Base-by-base conservation (phyloP, 2,113 vertebrate species). In the Chloropsis hardwickii region DNA sequence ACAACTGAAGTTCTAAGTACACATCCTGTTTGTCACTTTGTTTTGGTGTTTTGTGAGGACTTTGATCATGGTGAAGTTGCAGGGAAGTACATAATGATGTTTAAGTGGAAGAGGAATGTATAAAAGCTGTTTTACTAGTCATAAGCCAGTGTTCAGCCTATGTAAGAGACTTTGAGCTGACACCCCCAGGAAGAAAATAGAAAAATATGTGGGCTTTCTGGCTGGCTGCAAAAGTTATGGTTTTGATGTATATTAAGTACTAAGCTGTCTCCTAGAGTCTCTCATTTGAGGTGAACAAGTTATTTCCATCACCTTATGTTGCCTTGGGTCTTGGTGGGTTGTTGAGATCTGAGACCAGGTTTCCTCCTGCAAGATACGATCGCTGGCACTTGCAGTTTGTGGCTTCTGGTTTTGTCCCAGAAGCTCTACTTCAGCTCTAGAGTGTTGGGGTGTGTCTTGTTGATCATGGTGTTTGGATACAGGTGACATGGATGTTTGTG, bases 31-130 rank as follows among this genome's bases (percentile, higher is more conserved):
- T 96, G 67, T 95, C 65, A 24, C 31, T 92, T 91, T 42, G 28
- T 67, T 85, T 66, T 93, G 58, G 58, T 80, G 33, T 82, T 80
- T 80, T 71, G 47, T 88, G 85, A 67, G 74, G 61, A 57, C 92
- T 95, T 93, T 84, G 82, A 92, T 96, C 85, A 44, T 48, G 40
- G 37, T 74, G 90, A 77, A 77, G 72, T 86, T 71, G 79, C 90
- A 88, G 53, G 64, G 67, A 88, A 77, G 65, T 70, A 69, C 11
- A 31, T 93, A 81, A 88, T 85, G 78, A 58, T 90, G 66, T 85
- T 95, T 91, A 92, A 93, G 71, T 93, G 88, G 71, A 83, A 95
- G 79, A 86, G 76, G 79, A 73, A 77, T 70, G 71, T 88, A 37
- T 67, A 54, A 95, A 95, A 88, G 83, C 94, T 89, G 57, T 67